Conservation (phyloP, 2,797 vertebrate species). For the Cossypha heuglini region DNA sequence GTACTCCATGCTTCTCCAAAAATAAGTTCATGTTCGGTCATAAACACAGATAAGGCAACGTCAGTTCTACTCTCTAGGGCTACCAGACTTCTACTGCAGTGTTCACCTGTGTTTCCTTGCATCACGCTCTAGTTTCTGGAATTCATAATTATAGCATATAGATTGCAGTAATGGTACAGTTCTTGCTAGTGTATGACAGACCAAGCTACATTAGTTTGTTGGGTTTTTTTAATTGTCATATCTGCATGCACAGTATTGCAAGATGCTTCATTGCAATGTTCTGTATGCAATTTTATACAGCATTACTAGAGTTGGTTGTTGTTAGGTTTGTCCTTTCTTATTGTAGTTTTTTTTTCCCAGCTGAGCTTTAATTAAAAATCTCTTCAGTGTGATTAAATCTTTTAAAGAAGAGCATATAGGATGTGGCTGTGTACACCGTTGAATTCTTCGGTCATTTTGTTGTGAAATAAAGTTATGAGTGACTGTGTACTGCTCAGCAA, state of each 20-base stretch:
- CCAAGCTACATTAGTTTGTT: not conserved
- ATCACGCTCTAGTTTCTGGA: not conserved
- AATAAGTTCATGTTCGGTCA: not conserved
- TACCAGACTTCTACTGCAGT: not conserved
- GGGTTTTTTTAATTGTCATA: not conserved
- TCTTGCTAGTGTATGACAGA: not conserved
- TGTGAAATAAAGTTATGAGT: not conserved
- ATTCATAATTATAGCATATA: not conserved
- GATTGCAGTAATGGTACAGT: not conserved
- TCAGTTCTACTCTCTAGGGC: not conserved
- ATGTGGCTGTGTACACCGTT: not conserved
- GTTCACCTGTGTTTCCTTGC: not conserved
- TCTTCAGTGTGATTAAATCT: not conserved
- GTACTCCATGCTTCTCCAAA: not conserved
- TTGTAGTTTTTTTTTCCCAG: not conserved
- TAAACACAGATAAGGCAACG: not conserved
- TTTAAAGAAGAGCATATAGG: not conserved
- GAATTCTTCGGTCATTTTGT: not conserved
- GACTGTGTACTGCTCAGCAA: not conserved
- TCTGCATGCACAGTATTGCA: not conserved
- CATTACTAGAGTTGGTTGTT: not conserved
- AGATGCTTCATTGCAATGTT: not conserved
- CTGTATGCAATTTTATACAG: not conserved
- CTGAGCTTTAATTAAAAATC: not conserved
- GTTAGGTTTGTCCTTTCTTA: not conserved